Evolutionary conservation across 2,888 invertebrate genomes (phyloP).

Genomic region (Teleiodes luculella): DNA sequence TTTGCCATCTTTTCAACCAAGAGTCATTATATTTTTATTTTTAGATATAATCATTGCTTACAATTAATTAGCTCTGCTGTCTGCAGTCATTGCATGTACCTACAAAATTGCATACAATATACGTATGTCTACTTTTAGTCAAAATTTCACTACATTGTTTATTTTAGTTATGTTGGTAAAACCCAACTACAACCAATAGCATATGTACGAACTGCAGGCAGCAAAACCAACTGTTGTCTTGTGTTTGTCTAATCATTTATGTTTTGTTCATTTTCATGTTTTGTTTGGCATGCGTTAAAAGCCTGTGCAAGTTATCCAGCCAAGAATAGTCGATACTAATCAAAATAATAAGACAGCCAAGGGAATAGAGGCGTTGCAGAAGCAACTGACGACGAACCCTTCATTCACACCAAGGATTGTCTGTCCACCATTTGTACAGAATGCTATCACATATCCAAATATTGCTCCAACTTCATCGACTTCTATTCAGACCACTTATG

Average conservation of each 20-base stretch:
- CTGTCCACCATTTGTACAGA: conserved; percentile 70
- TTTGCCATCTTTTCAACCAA: too few relatives aligned
- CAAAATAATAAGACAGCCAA: conserved; percentile 55
- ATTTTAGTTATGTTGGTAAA: too few relatives aligned
- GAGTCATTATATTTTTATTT: too few relatives aligned
- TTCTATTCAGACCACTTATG: conserved; percentile 45
- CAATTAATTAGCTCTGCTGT: background rate
- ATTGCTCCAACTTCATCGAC: conserved; percentile 39
- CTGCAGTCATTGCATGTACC: background rate
- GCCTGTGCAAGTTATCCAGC: conserved; percentile 79
- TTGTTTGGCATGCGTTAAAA: conserved; percentile 63
- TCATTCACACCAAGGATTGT: conserved; percentile 70
- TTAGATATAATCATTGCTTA: too few relatives aligned
- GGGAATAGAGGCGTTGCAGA: conserved; percentile 63
- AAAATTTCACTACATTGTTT: too few relatives aligned
- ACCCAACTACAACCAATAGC: too few relatives aligned
- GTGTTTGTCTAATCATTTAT: conserved; percentile 40
- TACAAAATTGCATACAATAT: too few relatives aligned
- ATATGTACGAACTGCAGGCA: background rate
- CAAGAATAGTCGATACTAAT: conserved; percentile 70
- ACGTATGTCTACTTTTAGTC: too few relatives aligned
- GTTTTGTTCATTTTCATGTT: conserved; percentile 66
- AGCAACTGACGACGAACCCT: conserved; percentile 70
- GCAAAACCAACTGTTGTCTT: conserved; percentile 41
- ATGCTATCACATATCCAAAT: conserved; percentile 50